Base-by-base conservation (phyloP, 2,797 vertebrate genomes). In the Hipposideros larvatus region DNA sequence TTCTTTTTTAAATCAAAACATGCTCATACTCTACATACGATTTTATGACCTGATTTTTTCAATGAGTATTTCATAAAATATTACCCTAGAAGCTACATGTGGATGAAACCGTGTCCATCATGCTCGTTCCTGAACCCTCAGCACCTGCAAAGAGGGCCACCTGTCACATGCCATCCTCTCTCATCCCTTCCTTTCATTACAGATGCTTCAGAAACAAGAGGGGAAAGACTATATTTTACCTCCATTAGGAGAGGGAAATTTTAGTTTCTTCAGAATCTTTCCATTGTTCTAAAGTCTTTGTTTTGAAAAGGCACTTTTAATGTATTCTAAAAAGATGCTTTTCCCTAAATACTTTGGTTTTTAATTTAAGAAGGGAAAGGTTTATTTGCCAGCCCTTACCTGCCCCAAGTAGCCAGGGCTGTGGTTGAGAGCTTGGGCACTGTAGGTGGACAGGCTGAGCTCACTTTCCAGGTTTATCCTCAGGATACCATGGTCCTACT, bases 261-360 rank as follows among this genome's bases (percentile, higher is more conserved):
- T 71, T 16, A 46, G 24, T 88, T 91, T 82, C 37, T 74, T 86
- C 18, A 85, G 55, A 82, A 92, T n/a, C 15, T 73, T 75, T 82
- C 31, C 41, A 8, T 57, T 85, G 41, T 41, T 46, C 59, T 75
- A 61, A 74, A 34, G n/a, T 48, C 37, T 7, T 21, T 57, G 28
- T 61, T 28, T 91, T 77, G 66, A 65, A 79, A 82, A 78, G 9
- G 24, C 10, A 18, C 48, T 66, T 66, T 68, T n/a, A 28, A 84
- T 84, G 84, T 77, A 66, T 4, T 31, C 37, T 8, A 57, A 24
- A 95, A 83, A 85, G n/a, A 74, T 7, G 41, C 0, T 9, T 74
- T 80, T 90, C 31, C 15, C 37, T 95, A 80, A 51, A 61, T 77
- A 34, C 26, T 31, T 93, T 68, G 46, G 5, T 63, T 65, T 65